Base-by-base conservation (phyloP, 2,113 vertebrate genomes). In the Alexandromys fortis region DNA sequence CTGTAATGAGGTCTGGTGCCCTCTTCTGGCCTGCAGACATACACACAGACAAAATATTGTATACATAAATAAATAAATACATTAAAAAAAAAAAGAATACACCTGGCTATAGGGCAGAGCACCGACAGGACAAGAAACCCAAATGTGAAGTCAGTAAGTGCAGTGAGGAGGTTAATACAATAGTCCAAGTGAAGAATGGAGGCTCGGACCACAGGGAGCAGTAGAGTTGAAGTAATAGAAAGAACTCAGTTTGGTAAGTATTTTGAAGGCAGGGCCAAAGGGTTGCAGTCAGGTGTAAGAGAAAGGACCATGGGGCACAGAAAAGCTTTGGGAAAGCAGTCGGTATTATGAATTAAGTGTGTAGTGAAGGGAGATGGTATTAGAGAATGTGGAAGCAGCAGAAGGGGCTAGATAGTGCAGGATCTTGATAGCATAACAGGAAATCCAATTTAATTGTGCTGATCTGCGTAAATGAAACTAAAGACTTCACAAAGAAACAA, bases 321-420 rank as follows among this genome's bases (percentile, higher is more conserved):
- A 94, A 58, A 61, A 91, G 24, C 58, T 91, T 81, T 89, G 30
- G 30, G 91, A 63, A 30, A 91, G 35, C 13, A 83, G 67, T 42
- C 13, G 78, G 67, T 42, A 22, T 97, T 97, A 95, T 58, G 70
- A 91, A 92, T 90, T 89, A 95, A 90, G 85, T 75, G 49, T 92
- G 63, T 11, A n/a, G 78, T 83, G 49, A 93, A 73, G 17, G n/a
- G 90, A 91, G 85, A 52, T 78, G 16, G 35, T 85, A 10, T 61
- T 88, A 86, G 26, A 87, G 70, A 96, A 91, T 47, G 65, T 81
- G 26, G 58, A 90, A 89, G 72, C 75, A 35, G 35, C 13, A 92
- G 75, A 63, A 92, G 42, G 35, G 42, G 42, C 49, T 90, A 92
- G 58, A 65, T 78, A 68, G 81, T 22, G 4, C 24, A 78, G 38